Conservation (phyloP, 2,888 invertebrate species). For the Cheilosia variabilis region DNA sequence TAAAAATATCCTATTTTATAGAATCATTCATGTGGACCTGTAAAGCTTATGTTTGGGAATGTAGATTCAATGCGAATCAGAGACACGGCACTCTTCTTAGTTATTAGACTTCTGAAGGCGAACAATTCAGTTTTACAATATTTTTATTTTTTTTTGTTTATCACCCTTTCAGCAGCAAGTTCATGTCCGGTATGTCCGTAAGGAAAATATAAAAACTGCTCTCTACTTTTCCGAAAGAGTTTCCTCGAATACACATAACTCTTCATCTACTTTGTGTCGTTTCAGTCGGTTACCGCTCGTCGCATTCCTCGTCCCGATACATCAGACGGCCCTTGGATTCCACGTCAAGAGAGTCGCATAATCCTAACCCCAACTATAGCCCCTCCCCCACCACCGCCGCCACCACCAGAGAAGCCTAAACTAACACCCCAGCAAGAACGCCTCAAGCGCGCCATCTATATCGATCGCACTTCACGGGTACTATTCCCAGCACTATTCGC, state of each 20-base stretch:
- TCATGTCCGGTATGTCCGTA: too few species aligned
- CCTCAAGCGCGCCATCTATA: slow-evolving; percentile 87
- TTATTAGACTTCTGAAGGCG: too few species aligned
- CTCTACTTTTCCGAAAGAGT: too few species aligned
- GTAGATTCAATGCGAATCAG: too few species aligned
- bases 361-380: slow-evolving; percentile 81
- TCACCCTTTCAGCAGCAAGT: too few species aligned
- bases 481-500: slow-evolving; percentile 89
- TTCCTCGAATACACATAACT: neutral
- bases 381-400: slow-evolving; percentile 81
- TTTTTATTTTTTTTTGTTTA: too few species aligned
- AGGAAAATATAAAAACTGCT: too few species aligned
- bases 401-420: slow-evolving; percentile 82
- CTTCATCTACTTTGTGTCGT: neutral
- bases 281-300: slow-evolving; percentile 74
- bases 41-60: too few species aligned
- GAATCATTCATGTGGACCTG: too few species aligned
- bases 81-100: too few species aligned
- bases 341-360: slow-evolving; percentile 82
- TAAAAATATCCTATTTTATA: too few species aligned
- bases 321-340: slow-evolving; percentile 83
- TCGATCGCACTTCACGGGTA: slow-evolving; percentile 88
- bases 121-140: too few species aligned
- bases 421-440: slow-evolving; percentile 86
- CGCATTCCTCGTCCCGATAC: slow-evolving; percentile 81